A percentile compares a stretch with the other conserved stretches of the same genome.
Evolutionary conservation across 1,140 invertebrate genomes (phyloP).

Genomic region (Procambarus clarkii): DNA sequence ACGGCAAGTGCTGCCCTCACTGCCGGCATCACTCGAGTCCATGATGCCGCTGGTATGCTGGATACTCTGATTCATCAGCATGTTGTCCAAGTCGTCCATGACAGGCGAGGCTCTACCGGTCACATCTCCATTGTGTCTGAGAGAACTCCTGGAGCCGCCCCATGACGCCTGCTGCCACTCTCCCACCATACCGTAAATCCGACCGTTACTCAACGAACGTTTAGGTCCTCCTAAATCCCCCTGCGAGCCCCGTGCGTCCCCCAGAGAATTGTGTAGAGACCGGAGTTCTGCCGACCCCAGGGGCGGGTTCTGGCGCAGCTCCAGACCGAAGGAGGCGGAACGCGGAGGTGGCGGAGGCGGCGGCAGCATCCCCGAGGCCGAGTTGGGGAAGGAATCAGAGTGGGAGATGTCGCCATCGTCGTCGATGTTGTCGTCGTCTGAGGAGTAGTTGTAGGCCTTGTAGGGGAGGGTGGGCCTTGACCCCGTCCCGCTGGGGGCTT

Average conservation of each 20-base stretch:
- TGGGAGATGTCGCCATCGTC: conserved; percentile 48
- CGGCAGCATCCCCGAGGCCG: conserved; percentile 28
- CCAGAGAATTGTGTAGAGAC: conserved; percentile 6
- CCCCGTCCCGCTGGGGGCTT: not conserved
- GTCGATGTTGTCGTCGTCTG: conserved; percentile 53
- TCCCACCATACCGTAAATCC: not conserved
- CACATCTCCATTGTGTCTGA: conserved; percentile 31
- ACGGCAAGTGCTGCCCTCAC: conserved; percentile 57
- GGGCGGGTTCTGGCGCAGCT: conserved; percentile 20
- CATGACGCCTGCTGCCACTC: conserved; percentile 41
- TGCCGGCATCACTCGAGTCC: conserved; percentile 48
- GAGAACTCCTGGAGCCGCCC: conserved; percentile 27
- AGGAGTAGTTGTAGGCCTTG: conserved; percentile 61
- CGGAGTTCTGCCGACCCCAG: not conserved
- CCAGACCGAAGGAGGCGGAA: conserved; percentile 59
- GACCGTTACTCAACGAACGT: conserved; percentile 7
- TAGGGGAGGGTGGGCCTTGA: conserved; percentile 39
- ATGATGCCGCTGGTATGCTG: conserved; percentile 38
- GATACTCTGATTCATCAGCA: conserved; percentile 62
- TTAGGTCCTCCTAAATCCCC: conserved; percentile 33
- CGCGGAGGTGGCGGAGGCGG: conserved; percentile 63
- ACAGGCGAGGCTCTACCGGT: conserved; percentile 44
- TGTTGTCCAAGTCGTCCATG: conserved; percentile 63
- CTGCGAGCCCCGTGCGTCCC: conserved; percentile 25
- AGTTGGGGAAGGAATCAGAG: conserved; percentile 56